Evolutionary conservation across 1,140 invertebrate genomes (phyloP).

Genomic region (Cotesia glomerata): DNA sequence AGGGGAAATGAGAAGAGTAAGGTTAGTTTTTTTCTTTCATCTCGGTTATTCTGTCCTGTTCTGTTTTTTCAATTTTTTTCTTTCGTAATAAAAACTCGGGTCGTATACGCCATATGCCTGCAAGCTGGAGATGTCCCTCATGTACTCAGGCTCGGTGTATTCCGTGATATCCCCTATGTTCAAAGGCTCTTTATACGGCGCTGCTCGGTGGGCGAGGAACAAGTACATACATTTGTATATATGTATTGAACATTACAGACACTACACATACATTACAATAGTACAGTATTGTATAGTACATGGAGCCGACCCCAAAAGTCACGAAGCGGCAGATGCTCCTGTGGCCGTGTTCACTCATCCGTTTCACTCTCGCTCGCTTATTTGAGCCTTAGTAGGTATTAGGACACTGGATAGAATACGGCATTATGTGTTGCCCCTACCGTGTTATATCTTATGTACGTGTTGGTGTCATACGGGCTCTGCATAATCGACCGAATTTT

Average conservation of each 20-base stretch:
- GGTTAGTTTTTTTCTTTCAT: slow-evolving; percentile 26
- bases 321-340: slow-evolving; percentile 34
- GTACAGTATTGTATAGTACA: too few relatives aligned
- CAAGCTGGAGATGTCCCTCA: slow-evolving; percentile 28
- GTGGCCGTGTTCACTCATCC: slow-evolving; percentile 19
- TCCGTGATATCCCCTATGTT: slow-evolving; percentile 20
- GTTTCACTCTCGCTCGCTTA: slow-evolving; percentile 4
- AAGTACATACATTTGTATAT: background rate
- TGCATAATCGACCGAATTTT: slow-evolving; percentile 22
- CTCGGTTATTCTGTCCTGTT: background rate
- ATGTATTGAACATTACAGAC: background rate
- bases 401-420: too few relatives aligned
- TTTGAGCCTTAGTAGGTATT: background rate
- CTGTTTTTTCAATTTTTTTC: background rate
- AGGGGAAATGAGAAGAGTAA: slow-evolving; percentile 20
- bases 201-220: slow-evolving; percentile 1
- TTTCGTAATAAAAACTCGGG: slow-evolving; percentile 21
- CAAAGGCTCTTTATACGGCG: slow-evolving; percentile 12
- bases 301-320: slow-evolving; percentile 33
- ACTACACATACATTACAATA: background rate
- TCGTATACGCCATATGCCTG: slow-evolving; percentile 36
- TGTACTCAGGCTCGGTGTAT: slow-evolving; percentile 18
- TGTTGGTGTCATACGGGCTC: slow-evolving; percentile 1
- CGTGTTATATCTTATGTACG: background rate
- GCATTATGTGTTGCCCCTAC: background rate